phyloP scores from a whole-genome alignment of 2,113 vertebrate genomes.

The Amblyornis subalaris region DNA sequence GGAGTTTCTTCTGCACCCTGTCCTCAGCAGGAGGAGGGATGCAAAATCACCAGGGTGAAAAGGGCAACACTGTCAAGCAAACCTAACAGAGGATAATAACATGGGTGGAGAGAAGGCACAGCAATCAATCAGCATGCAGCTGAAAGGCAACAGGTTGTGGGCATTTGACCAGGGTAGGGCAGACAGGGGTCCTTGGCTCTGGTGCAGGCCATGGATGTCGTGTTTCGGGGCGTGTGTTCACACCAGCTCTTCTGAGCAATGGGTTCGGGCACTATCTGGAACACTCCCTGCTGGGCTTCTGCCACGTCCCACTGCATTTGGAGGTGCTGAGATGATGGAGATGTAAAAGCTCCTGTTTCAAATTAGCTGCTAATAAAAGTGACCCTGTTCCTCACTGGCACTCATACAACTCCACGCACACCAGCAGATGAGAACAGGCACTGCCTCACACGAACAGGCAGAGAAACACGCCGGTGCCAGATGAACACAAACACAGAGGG shows the following conservation, averaged over 20 bases:
- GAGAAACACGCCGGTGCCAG: not conserved
- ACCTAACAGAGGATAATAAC: not conserved
- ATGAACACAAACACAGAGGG: not conserved
- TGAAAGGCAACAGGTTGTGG: not conserved
- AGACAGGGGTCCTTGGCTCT: not conserved
- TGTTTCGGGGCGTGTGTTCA: fast-evolving
- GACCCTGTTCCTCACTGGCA: not conserved
- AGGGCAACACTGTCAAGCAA: not conserved
- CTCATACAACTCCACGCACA: fast-evolving
- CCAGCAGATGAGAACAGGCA: not conserved
- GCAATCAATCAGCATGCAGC: not conserved
- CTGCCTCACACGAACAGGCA: not conserved
- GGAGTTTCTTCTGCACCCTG: not conserved
- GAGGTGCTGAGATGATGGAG: not conserved
- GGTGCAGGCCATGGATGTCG: not conserved
- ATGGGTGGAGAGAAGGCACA: not conserved
- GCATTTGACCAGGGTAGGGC: not conserved
- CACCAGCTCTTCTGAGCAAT: fast-evolving
- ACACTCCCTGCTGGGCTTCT: not conserved
- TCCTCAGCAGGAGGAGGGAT: not conserved
- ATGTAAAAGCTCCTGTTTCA: not conserved
- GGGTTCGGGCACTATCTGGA: not conserved
- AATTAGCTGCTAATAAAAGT: not conserved
- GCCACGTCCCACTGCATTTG: fast-evolving
- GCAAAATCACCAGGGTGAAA: not conserved